Evolutionary conservation across 2,113 vertebrate genomes (phyloP), one percentile per base, ranked within the genome.

Genomic region (Galbula dea): DNA sequence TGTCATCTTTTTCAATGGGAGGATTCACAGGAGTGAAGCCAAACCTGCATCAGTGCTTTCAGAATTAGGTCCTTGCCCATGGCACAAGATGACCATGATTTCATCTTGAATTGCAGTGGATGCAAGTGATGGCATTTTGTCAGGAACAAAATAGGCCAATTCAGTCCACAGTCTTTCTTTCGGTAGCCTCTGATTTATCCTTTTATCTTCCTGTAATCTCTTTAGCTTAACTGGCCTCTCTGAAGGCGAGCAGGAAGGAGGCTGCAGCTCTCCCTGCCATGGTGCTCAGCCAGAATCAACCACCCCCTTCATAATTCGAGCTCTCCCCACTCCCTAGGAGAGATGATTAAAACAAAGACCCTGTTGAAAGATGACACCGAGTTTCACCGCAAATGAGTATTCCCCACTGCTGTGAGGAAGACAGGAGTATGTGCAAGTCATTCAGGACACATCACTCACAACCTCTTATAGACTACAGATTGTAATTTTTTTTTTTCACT

Each of bases 291-390:
- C 83, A 94, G 66, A 27, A 88, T 67, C 93, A 67, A 80, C 86
- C 62, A 72, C 48, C 51, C 76, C 63, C 65, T 86, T 66, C 83
- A 90, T 39, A 57, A 87, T 57, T 90, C 0, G 0, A 90, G n/a
- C 54, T 92, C 67, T 90, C 62, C 57, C 72, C 0, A 0, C 81
- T 80, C 89, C 79, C 73, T 43, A 73, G 68, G 94, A 94, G 81
- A 73, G 39, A 62, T 5, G 15, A 96, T 85, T 94, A 80, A 94
- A 96, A 88, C 65, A 89, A 94, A 65, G 48, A 24, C n/a, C 29
- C 46, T 29, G 59, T 67, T 95, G 95, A 95, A 96, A 96, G 92
- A 90, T 11, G 76, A 96, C 71, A 88, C 69, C 11, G 2, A 94
- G 86, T 77, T 93, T 94, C 66, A 65, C 84, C 54, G 48, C 82